phyloP scores from a whole-genome alignment of 2,888 invertebrate species.

The Sphaerophoria taeniata region DNA sequence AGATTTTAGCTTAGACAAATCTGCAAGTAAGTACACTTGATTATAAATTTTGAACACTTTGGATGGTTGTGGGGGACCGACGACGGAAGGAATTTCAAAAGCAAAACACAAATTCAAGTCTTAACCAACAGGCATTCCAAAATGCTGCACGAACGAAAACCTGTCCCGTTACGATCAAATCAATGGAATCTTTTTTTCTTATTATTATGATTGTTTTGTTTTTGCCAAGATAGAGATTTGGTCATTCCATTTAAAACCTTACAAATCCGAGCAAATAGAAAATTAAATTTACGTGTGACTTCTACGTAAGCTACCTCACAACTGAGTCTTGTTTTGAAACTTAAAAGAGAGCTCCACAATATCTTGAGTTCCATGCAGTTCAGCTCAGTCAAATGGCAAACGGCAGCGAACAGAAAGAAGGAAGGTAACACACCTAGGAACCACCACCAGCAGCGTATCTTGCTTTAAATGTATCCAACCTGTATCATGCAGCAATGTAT shows the following conservation, averaged over 20 bases:
- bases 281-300: constrained; percentile 47
- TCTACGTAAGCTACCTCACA: constrained; percentile 63
- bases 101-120: not conserved
- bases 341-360: constrained; percentile 48
- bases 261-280: constrained; percentile 18
- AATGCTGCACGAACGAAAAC: constrained; percentile 44
- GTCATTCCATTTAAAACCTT: constrained; percentile 23
- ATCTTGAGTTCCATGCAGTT: constrained; percentile 36
- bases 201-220: constrained; percentile 7
- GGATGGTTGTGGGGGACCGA: constrained; percentile 7
- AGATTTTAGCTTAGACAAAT: constrained; percentile 27
- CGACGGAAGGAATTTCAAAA: constrained; percentile 38
- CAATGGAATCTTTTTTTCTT: constrained; percentile 33
- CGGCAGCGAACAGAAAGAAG: constrained; percentile 45
- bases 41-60: constrained; percentile 27
- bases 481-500: constrained; percentile 54
- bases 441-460: constrained; percentile 49
- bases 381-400: constrained; percentile 41
- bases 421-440: constrained; percentile 63
- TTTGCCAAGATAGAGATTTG: constrained; percentile 19
- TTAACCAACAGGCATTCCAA: constrained; percentile 44
- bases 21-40: not conserved
- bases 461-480: constrained; percentile 53
- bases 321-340: constrained; percentile 57
- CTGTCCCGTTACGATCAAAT: constrained; percentile 60